phyloP scores from a whole-genome alignment of 2,888 invertebrate species.

The Azorinus chamasolen region DNA sequence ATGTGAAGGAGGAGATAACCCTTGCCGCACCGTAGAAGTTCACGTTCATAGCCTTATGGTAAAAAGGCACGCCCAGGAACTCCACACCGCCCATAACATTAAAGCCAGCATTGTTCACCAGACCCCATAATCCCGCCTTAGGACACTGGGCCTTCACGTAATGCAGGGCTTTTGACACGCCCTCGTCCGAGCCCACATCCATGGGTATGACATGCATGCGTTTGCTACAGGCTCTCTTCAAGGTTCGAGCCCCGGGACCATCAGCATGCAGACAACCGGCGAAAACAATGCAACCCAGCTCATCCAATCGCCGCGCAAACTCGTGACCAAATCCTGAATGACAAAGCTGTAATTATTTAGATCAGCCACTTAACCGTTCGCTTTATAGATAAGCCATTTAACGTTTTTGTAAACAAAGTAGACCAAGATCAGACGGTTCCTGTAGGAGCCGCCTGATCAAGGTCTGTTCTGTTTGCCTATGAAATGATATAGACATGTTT shows the following conservation, averaged over 20 bases:
- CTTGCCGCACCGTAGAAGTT: conserved; percentile 87
- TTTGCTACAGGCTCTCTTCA: conserved; percentile 14
- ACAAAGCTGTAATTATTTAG: too few species aligned
- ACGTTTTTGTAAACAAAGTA: too few species aligned
- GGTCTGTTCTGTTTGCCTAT: too few species aligned
- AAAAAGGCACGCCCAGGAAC: conserved; percentile 94
- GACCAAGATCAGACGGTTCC: too few species aligned
- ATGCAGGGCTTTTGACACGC: conserved; percentile 19
- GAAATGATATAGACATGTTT: too few species aligned
- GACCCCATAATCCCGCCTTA: conserved; percentile 92
- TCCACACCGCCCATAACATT: conserved; percentile 97
- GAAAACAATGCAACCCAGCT: conserved; percentile 50
- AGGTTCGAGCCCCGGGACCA: conserved; percentile 31
- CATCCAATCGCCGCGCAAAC: conserved; percentile 40
- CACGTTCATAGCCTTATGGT: conserved; percentile 91
- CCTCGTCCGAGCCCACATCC: conserved; percentile 37
- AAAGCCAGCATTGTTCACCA: conserved; percentile 96
- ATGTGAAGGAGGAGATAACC: conserved; percentile 20
- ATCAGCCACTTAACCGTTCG: too few species aligned
- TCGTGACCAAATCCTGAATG: conserved; percentile 58
- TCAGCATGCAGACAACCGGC: conserved; percentile 51
- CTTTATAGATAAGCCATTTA: too few species aligned
- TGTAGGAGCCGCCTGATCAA: too few species aligned
- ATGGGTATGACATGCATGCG: conserved; percentile 35
- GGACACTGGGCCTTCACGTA: conserved; percentile 41